Base-by-base conservation (phyloP, 2,888 invertebrate species). In the Hermaeophaga mercurialis region DNA sequence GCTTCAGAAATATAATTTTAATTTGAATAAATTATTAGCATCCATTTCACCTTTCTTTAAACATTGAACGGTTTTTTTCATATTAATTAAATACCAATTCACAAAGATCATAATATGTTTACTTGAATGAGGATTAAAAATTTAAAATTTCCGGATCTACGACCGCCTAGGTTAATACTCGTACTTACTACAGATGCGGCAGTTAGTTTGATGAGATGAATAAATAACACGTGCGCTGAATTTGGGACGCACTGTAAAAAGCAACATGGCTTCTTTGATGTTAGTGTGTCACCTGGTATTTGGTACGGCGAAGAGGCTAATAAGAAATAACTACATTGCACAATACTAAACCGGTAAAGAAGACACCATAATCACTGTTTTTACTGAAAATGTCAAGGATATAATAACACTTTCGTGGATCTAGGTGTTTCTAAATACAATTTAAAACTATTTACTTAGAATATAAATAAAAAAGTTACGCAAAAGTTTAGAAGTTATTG, bases 341-440 rank as follows among this genome's bases (percentile, higher is more conserved):
- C 43, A 43, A 43, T 43, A 24, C 18, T 43, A 43, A 43, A 43
- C 43, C 24, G 43, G 43, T 43, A 43, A 43, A 15, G 36, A 36
- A 17, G 15, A 14, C 36, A 17, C 36, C 36, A 17, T 36, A 36
- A 54, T 39, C 26, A 54, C 15, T 18, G 28, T 43, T 56, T 50
- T 53, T 48, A 49, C n/a, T 26, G 22, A 28, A 57, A 57, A 60
- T 60, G 62, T 62, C 62, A 62, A 62, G 62, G 62, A 59, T 57
- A 52, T 15, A 34, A 44, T 17, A 36, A 33, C n/a, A n/a, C n/a
- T n/a, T n/a, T n/a, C n/a, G 22, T 33, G 12, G 12, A 3, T 33
- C 2, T 26, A 26, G 2, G 8, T 26, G 9, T 26, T 9, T 26
- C 5, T 8, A 26, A 26, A 31, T 31, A 31, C 2, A 22, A 22